A percentile compares a stretch with the other conserved stretches of the same genome.
phyloP scores from a whole-genome alignment of 2,113 vertebrate species.

The Lepisosteus osseus region DNA sequence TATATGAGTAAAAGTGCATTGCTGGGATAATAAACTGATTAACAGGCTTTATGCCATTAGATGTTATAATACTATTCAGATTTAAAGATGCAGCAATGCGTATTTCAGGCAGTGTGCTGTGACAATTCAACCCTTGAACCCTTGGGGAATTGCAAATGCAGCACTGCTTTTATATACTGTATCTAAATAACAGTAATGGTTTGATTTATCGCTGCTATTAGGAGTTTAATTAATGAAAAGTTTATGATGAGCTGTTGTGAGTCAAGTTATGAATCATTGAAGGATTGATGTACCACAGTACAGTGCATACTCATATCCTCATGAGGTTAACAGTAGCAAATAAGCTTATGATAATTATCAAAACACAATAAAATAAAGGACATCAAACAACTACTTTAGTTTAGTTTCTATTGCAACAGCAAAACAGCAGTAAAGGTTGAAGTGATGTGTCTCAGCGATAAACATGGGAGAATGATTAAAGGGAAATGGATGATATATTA shows the following conservation, averaged over 20 bases:
- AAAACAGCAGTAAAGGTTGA: no score
- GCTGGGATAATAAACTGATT: neutral
- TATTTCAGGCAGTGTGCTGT: neutral
- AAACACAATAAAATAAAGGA: no score
- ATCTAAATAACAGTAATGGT: neutral
- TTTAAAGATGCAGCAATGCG: neutral
- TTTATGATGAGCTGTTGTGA: neutral
- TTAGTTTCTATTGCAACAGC: no score
- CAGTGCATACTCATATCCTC: no score
- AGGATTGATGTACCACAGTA: neutral
- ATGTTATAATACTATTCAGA: neutral
- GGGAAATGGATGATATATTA: no score
- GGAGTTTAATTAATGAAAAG: constrained; percentile 1
- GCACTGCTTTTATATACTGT: neutral
- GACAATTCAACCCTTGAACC: neutral
- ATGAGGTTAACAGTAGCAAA: no score
- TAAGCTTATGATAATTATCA: no score
- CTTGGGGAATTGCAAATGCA: neutral
- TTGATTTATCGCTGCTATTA: constrained; percentile 6
- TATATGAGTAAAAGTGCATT: neutral
- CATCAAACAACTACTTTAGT: no score
- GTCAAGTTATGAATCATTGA: neutral
- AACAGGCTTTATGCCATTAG: neutral
- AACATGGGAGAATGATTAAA: no score
- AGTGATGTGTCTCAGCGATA: no score